phyloP scores from a whole-genome alignment of 2,888 invertebrate genomes.

The Pocota personata region DNA sequence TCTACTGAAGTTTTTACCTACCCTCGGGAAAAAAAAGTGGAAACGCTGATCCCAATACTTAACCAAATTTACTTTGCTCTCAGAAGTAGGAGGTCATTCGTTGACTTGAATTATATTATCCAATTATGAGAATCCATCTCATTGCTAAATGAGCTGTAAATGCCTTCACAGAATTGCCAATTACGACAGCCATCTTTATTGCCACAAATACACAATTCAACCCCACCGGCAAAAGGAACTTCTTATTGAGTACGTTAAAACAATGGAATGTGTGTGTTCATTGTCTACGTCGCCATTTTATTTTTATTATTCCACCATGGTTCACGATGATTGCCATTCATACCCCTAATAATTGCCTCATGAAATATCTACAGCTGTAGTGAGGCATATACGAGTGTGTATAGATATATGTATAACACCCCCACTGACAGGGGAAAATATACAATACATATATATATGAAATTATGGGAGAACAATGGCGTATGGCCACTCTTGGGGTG shows the following conservation, averaged over 20 bases:
- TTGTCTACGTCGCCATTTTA: slow-evolving; percentile 61
- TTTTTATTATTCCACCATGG: slow-evolving; percentile 16
- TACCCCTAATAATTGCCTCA: slow-evolving; percentile 64
- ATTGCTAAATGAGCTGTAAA: slow-evolving; percentile 53
- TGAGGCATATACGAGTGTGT: neutral
- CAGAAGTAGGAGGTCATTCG: neutral
- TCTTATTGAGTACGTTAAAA: slow-evolving; percentile 51
- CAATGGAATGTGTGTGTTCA: slow-evolving; percentile 40
- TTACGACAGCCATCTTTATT: slow-evolving; percentile 64
- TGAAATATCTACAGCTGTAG: slow-evolving; percentile 20
- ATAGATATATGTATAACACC: neutral
- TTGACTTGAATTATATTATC: slow-evolving; percentile 42
- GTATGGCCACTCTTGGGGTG: slow-evolving; percentile 15
- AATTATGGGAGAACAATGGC: slow-evolving; percentile 17
- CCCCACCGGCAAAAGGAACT: slow-evolving; percentile 61
- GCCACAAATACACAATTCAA: slow-evolving; percentile 41
- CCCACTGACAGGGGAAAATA: neutral
- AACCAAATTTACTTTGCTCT: neutral
- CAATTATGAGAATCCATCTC: slow-evolving; percentile 45
- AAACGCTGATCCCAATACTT: too few species aligned
- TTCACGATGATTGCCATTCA: slow-evolving; percentile 57
- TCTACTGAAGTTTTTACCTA: too few species aligned
- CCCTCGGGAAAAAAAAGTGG: too few species aligned
- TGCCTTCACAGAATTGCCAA: slow-evolving; percentile 57
- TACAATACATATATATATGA: neutral